Evolutionary conservation across 2,888 invertebrate species (phyloP).

Genomic region (Melanchra persicariae): DNA sequence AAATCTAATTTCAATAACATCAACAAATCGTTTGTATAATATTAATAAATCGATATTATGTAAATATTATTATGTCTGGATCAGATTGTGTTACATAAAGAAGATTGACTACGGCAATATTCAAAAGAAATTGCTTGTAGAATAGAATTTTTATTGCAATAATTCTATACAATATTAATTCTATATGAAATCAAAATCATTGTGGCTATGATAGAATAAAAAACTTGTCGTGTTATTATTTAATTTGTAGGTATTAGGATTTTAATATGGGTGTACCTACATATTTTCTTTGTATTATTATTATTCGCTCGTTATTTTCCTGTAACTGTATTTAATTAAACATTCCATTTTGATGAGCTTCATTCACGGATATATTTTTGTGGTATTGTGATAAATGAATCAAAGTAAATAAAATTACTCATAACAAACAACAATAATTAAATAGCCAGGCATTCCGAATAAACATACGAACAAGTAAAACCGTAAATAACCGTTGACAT

Average conservation of each 20-base stretch:
- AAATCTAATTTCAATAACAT: constrained; percentile 51
- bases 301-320: too few species aligned
- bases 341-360: not conserved
- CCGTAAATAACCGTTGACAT: not conserved
- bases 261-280: too few species aligned
- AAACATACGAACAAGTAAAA: constrained; percentile 4
- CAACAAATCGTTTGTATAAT: constrained; percentile 46
- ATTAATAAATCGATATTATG: constrained; percentile 59
- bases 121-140: constrained; percentile 46
- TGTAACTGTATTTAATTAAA: not conserved
- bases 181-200: too few species aligned
- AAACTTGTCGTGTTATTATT: not conserved
- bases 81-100: constrained; percentile 55
- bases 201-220: not conserved
- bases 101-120: constrained; percentile 52
- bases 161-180: not conserved
- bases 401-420: not conserved
- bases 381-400: not conserved
- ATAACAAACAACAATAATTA: not conserved
- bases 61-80: constrained; percentile 54
- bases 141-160: constrained; percentile 29
- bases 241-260: not conserved
- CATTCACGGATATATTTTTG: not conserved
- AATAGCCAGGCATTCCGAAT: not conserved
- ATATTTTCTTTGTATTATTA: not conserved